Percentiles rank a stretch among this genome's conserved stretches.
These are phyloP conservation scores for Zaprionus gabonicus DNA, from an alignment of 1,140 invertebrate species.

Conservation along the genomic window DNA sequence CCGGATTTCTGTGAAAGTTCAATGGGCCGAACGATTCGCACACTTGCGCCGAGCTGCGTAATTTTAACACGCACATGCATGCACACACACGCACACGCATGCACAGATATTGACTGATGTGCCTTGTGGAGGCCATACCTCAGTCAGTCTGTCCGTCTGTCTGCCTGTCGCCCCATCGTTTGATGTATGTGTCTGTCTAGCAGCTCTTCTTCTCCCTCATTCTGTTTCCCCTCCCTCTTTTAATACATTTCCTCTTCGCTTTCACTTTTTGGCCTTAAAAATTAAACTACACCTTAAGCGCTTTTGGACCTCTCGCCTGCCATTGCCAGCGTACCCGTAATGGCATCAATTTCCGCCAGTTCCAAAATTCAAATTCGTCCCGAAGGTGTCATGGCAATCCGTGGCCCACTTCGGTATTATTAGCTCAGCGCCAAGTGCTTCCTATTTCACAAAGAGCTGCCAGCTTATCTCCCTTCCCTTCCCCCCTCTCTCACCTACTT, in stretches of 20 bases:
- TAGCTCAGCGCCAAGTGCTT: slow-evolving; percentile 40
- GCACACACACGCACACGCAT: slow-evolving; percentile 55
- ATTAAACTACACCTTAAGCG: slow-evolving; percentile 60
- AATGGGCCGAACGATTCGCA: slow-evolving; percentile 49
- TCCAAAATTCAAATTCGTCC: slow-evolving; percentile 63
- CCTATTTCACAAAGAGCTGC: slow-evolving; percentile 29
- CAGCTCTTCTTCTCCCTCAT: slow-evolving; percentile 2
- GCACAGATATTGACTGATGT: slow-evolving; percentile 78
- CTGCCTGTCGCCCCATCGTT: slow-evolving; percentile 40
- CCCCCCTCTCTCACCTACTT: not conserved
- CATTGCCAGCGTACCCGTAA: slow-evolving; percentile 60
- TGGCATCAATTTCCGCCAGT: slow-evolving; percentile 75
- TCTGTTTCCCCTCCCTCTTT: not conserved
- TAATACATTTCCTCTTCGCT: slow-evolving; percentile 40
- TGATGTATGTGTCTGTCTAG: slow-evolving; percentile 72
- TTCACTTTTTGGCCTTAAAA: slow-evolving; percentile 51
- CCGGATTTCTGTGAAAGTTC: slow-evolving; percentile 51
- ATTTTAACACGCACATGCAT: slow-evolving; percentile 59
- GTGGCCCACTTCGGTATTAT: slow-evolving; percentile 41
- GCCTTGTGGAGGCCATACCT: slow-evolving; percentile 49
- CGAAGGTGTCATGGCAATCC: slow-evolving; percentile 37
- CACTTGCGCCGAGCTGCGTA: slow-evolving; percentile 60
- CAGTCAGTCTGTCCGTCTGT: slow-evolving; percentile 29
- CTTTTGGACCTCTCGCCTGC: slow-evolving; percentile 36
- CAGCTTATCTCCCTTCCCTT: not conserved